phyloP scores from a whole-genome alignment of 64 coral and sea anemone species.

The Montipora sp. region DNA sequence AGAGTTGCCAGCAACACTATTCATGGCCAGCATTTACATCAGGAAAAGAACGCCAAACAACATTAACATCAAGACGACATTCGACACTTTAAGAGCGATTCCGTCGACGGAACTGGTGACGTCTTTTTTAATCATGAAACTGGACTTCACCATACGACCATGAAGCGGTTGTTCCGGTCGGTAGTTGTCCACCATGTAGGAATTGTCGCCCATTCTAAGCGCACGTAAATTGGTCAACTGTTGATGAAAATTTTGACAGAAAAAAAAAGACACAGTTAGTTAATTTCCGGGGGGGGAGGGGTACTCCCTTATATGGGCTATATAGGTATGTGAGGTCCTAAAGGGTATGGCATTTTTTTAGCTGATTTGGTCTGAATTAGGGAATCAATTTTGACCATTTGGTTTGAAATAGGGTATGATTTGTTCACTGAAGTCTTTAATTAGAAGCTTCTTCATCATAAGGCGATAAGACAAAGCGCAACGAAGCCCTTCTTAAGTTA shows the following conservation, averaged over 20 bases:
- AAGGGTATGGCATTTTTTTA: too few relatives aligned
- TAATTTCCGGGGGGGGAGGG: too few relatives aligned
- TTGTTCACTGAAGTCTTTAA: too few relatives aligned
- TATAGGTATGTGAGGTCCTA: too few relatives aligned
- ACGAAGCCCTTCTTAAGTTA: too few relatives aligned
- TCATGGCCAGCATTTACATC: background rate
- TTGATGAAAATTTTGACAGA: background rate
- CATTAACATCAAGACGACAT: background rate
- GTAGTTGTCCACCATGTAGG: constrained; percentile 1
- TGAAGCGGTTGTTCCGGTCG: constrained; percentile 40
- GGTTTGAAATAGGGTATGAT: too few relatives aligned
- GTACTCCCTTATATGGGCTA: too few relatives aligned
- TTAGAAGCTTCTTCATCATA: too few relatives aligned
- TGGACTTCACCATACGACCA: background rate
- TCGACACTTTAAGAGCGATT: background rate
- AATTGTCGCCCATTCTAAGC: background rate
- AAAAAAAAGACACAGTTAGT: background rate
- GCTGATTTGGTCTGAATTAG: too few relatives aligned
- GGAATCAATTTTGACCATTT: too few relatives aligned
- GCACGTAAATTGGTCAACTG: constrained; percentile 54
- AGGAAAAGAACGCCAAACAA: background rate
- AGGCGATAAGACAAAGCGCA: too few relatives aligned
- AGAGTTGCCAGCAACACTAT: background rate
- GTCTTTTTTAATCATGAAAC: background rate
- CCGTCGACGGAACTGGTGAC: background rate